Base-by-base conservation (phyloP, 2,113 vertebrate species). In the Pitta sordida region DNA sequence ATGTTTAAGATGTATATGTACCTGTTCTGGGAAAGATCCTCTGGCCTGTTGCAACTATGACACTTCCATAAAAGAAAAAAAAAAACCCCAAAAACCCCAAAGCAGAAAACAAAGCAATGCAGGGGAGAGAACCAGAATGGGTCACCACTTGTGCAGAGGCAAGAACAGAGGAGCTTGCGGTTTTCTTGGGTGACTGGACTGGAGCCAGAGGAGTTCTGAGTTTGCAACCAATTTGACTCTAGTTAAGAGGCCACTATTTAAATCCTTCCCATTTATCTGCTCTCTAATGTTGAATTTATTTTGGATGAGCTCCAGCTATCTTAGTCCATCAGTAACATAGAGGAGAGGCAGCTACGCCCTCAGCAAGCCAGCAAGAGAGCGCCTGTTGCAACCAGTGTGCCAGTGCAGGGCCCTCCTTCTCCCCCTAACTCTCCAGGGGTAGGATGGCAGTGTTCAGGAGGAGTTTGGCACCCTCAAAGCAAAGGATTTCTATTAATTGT, bases 221-320 rank as follows among this genome's bases (percentile, higher is more conserved):
- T 93, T 96, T 29, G 3, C 88, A 92, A 86, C 71, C 85, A 41
- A 10, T 93, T 74, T 73, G 81, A 83, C 71, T 89, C 56, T 56
- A 37, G 83, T 83, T 86, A 84, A 88, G 93, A 94, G 64, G 74
- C 69, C 46, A 27, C 77, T 95, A 27, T 96, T 95, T 90, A 93
- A 94, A 83, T 88, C 85, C 56, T 88, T 68, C 69, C 70, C 52
- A 39, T 94, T 94, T 93, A 74, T 91, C 74, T 90, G 59, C 69
- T 95, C 64, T 93, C 68, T 86, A 64, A 68, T 44, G 74, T 82
- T 95, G 90, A 62, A 62, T 95, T 96, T 97, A 92, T 84, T 97
- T 93, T 92, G 94, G 71, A 81, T 68, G 65, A 64, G 53, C 89
- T 96, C 93, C 92, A 95, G 83, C 91, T 90, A 37, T 64, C 86